phyloP scores from a whole-genome alignment of 2,888 invertebrate species.

The Drosophila helvetica region DNA sequence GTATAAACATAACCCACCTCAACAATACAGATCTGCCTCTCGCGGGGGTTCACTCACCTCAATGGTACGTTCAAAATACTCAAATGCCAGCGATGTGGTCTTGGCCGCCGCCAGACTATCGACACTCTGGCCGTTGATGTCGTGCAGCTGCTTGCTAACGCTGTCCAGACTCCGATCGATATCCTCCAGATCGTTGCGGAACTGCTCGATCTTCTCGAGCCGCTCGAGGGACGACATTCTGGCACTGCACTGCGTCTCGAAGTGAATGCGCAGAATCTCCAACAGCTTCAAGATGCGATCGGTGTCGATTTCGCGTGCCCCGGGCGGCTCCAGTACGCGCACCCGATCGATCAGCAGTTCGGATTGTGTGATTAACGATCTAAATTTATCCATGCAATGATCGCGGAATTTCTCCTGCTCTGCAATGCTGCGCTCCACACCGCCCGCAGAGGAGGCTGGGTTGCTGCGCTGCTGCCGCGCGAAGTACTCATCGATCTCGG shows the following conservation, averaged over 20 bases:
- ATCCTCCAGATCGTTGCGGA: slow-evolving; percentile 88
- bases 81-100: slow-evolving; percentile 89
- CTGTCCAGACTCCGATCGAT: slow-evolving; percentile 90
- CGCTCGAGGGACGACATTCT: slow-evolving; percentile 87
- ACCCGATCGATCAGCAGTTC: slow-evolving; percentile 89
- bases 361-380: slow-evolving; percentile 88
- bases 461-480: slow-evolving; percentile 62
- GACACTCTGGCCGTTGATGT: slow-evolving; percentile 88
- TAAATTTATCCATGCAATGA: slow-evolving; percentile 87
- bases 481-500: slow-evolving; percentile 86
- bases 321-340: slow-evolving; percentile 88
- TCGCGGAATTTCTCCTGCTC: slow-evolving; percentile 88
- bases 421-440: slow-evolving; percentile 85
- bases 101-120: slow-evolving; percentile 89
- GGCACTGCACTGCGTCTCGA: slow-evolving; percentile 87
- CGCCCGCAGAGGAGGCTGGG: slow-evolving; percentile 20
- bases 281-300: slow-evolving; percentile 88
- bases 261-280: slow-evolving; percentile 86
- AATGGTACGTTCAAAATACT: slow-evolving; percentile 91
- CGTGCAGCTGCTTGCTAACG: slow-evolving; percentile 87
- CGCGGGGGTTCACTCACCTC: slow-evolving; percentile 85
- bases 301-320: slow-evolving; percentile 88
- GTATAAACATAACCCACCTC: slow-evolving; percentile 31
- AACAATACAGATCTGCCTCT: neutral
- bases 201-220: slow-evolving; percentile 88